These are phyloP conservation scores for Drosophila pegasa DNA, from an alignment of 2,888 invertebrate species.

Conservation along the genomic window DNA sequence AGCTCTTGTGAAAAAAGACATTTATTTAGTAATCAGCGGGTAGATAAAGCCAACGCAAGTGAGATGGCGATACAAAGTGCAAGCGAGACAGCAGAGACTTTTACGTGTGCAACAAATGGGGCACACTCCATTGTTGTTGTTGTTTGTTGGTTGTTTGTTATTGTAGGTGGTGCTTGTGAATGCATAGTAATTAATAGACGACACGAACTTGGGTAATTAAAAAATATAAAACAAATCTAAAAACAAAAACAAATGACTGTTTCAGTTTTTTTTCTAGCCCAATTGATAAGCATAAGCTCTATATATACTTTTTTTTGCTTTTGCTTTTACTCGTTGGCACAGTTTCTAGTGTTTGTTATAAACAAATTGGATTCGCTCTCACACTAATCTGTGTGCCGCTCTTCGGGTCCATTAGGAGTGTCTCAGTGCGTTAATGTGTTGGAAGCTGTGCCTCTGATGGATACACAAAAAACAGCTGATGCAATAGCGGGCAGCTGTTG, in stretches of 20 bases:
- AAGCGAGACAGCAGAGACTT: constrained; percentile 7
- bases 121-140: constrained; percentile 26
- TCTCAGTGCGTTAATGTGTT: constrained; percentile 1
- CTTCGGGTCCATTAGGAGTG: constrained; percentile 10
- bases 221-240: constrained; percentile 24
- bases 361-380: constrained; percentile 31
- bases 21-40: constrained; percentile 25
- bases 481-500: constrained; percentile 70
- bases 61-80: constrained; percentile 5
- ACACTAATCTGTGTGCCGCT: constrained; percentile 21
- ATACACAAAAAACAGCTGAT: constrained; percentile 69
- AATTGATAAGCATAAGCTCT: constrained; percentile 34
- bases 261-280: constrained; percentile 17
- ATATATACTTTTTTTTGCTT: constrained; percentile 7
- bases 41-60: constrained; percentile 19
- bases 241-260: constrained; percentile 18
- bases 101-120: constrained; percentile 24
- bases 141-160: constrained; percentile 17
- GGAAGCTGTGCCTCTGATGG: constrained; percentile 47
- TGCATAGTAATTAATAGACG: constrained; percentile 59
- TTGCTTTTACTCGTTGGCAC: constrained; percentile 24
- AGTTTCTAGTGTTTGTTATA: constrained; percentile 23
- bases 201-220: constrained; percentile 50
- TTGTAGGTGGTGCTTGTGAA: constrained; percentile 35
- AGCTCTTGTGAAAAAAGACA: constrained; percentile 19